Percentiles rank a stretch among this genome's conserved stretches.
Conservation (phyloP, 1,140 invertebrate species). For the Agrilus planipennis region DNA sequence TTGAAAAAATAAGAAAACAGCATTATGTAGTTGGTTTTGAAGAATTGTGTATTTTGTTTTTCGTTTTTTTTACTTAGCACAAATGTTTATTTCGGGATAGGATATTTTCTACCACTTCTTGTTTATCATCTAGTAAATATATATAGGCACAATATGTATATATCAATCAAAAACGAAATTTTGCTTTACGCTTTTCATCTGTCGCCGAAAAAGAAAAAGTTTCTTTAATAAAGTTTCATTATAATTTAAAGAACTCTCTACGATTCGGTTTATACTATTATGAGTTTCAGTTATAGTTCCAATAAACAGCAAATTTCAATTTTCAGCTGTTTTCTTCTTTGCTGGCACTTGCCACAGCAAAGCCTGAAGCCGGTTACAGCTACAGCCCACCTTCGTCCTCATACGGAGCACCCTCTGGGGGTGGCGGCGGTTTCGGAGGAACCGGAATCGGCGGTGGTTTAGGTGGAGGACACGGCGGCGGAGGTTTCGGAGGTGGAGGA, state of each 20-base stretch:
- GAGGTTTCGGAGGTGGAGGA: slow-evolving; percentile 10
- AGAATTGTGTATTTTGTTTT: too few relatives aligned
- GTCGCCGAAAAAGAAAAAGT: neutral
- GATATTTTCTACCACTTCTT: too few relatives aligned
- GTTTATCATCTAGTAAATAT: too few relatives aligned
- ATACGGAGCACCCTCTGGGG: slow-evolving; percentile 31
- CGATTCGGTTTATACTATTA: neutral
- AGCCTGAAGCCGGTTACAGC: slow-evolving; percentile 33
- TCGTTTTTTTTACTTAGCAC: too few relatives aligned
- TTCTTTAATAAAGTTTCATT: neutral
- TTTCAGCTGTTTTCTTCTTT: slow-evolving; percentile 29
- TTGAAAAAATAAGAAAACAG: too few relatives aligned
- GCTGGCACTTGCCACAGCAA: slow-evolving; percentile 30
- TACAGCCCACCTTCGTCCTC: slow-evolving; percentile 34
- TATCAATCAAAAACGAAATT: neutral
- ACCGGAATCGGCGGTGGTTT: slow-evolving; percentile 10
- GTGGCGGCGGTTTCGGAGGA: slow-evolving; percentile 22
- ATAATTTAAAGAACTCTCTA: neutral
- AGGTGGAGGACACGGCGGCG: slow-evolving; percentile 8
- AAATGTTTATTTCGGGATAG: too few relatives aligned
- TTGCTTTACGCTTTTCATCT: too few relatives aligned
- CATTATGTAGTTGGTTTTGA: too few relatives aligned
- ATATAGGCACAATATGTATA: neutral
- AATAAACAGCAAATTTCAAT: neutral
- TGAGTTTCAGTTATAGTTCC: neutral